These are phyloP conservation scores for Leucophenga montana DNA, from an alignment of 2,888 invertebrate genomes.

Conservation along the genomic window DNA sequence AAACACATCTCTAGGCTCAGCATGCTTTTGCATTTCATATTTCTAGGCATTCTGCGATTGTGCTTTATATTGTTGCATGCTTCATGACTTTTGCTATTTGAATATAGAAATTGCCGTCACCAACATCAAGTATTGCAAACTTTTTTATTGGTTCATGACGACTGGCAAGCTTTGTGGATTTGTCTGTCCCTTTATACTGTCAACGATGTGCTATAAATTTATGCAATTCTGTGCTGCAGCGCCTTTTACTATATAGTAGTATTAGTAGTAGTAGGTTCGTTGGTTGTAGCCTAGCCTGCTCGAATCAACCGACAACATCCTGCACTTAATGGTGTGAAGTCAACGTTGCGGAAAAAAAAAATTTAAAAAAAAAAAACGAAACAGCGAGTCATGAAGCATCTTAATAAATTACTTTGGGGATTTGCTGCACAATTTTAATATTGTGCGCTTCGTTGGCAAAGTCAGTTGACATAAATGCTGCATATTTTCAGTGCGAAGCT, in stretches of 20 bases:
- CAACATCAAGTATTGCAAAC: constrained; percentile 9
- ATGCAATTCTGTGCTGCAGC: constrained; percentile 40
- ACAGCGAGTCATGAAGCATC: constrained; percentile 65
- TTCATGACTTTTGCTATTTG: constrained; percentile 8
- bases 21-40: too few species aligned
- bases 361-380: too few species aligned
- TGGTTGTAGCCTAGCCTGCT: too few species aligned
- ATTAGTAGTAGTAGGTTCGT: too few species aligned
- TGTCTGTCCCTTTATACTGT: constrained; percentile 8
- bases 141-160: constrained; percentile 16
- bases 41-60: neutral
- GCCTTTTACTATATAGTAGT: neutral
- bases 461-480: constrained; percentile 17
- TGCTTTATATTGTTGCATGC: too few species aligned
- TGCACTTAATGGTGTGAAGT: constrained; percentile 61
- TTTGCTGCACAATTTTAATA: constrained; percentile 67
- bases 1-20: too few species aligned
- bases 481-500: neutral
- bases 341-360: constrained; percentile 69
- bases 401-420: constrained; percentile 73
- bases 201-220: constrained; percentile 43
- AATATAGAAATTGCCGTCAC: neutral
- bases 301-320: neutral
- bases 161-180: neutral
- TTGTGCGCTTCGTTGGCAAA: constrained; percentile 50